These are phyloP conservation scores for Macaria liturata DNA, from an alignment of 2,888 invertebrate genomes.

Conservation along the genomic window DNA sequence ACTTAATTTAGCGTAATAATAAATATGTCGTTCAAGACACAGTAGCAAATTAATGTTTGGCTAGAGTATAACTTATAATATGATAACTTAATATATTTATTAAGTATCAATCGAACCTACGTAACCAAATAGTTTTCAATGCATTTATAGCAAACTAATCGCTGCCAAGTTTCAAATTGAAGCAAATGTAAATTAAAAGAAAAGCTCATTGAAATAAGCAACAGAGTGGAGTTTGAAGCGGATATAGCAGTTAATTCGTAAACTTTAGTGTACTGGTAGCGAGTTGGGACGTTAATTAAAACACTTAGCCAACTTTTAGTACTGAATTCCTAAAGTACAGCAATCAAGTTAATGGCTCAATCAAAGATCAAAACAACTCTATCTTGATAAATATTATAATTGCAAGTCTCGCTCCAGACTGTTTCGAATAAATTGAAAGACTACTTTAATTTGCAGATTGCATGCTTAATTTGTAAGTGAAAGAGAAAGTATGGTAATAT, in stretches of 20 bases:
- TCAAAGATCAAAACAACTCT: conserved; percentile 78
- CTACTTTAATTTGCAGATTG: conserved; percentile 10
- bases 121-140: too few species aligned
- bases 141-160: too few species aligned
- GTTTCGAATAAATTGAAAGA: conserved; percentile 38
- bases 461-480: conserved; percentile 7
- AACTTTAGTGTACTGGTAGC: conserved; percentile 73
- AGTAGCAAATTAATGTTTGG: too few species aligned
- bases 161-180: too few species aligned
- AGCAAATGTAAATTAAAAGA: conserved; percentile 33
- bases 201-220: conserved; percentile 55
- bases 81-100: too few species aligned
- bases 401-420: conserved; percentile 50
- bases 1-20: too few species aligned
- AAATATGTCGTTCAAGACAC: too few species aligned
- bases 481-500: background rate
- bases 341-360: conserved; percentile 78
- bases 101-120: too few species aligned
- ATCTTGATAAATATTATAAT: conserved; percentile 67
- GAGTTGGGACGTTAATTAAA: conserved; percentile 80
- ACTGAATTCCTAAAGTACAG: conserved; percentile 78
- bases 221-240: conserved; percentile 59
- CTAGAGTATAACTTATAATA: too few species aligned
- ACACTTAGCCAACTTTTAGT: conserved; percentile 78
- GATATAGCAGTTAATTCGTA: conserved; percentile 79